Base-by-base conservation (phyloP, 2,888 invertebrate species). In the Mantis religiosa region DNA sequence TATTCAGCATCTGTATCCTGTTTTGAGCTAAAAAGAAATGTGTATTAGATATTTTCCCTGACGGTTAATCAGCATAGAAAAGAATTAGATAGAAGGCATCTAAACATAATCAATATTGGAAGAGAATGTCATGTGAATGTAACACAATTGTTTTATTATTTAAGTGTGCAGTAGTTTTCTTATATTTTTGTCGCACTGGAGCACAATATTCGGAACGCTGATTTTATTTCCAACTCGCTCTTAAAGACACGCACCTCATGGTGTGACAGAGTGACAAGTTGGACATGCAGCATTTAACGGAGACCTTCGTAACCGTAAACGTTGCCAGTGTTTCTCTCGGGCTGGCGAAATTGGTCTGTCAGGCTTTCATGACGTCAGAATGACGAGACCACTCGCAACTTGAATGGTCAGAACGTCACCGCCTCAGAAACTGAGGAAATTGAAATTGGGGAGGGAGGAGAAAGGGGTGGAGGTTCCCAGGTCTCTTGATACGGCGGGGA, bases 331-430 rank as follows among this genome's bases (percentile, higher is more conserved):
- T 71, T 71, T 71, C 54, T 71, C 54, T 71, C 54, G 54, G 84
- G 81, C 89, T 88, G 85, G 88, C 88, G 90, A 90, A 90, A 90
- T 90, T 90, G 90, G 88, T 89, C 88, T 90, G 90, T 90, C 89
- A 89, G 89, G 34, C 83, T 89, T 86, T 41, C 88, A 87, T 89
- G 89, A 89, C 89, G 89, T 30, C 85, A 82, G 84, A 88, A 71
- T 83, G 87, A 83, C 89, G 83, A 82, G 47, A 81, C 83, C 88
- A 41, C 86, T 54, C 84, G 28, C 89, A 89, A 81, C 86, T 71
- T 90, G 90, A 89, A 88, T 89, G 90, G 89, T 90, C 89, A 88
- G 30, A 88, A 88, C 88, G 85, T 86, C 89, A 83, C 41, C 30
- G 30, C 30, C 30, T 27, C 30, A 85, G 83, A 83, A 83, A 30